phyloP scores from a whole-genome alignment of 2,113 vertebrate genomes.

The Mustela lutreola region DNA sequence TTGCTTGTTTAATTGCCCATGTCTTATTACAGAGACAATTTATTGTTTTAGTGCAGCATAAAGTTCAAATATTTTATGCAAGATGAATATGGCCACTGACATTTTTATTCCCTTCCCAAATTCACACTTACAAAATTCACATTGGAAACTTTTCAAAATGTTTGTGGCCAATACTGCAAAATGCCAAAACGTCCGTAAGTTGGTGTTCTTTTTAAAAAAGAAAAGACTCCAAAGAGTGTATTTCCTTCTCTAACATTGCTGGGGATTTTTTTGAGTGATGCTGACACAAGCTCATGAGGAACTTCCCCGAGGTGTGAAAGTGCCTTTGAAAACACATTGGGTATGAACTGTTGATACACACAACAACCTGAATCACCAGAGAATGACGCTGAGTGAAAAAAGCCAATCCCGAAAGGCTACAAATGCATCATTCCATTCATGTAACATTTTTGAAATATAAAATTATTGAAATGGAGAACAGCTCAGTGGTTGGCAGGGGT shows the following conservation, averaged over 20 bases:
- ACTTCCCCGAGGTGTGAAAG: neutral
- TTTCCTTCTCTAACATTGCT: neutral
- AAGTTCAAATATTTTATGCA: conserved; percentile 76
- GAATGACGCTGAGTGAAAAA: neutral
- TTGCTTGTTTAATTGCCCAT: conserved; percentile 74
- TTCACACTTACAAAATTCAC: conserved; percentile 3
- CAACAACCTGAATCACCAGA: neutral
- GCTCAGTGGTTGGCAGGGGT: neutral
- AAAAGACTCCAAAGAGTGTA: neutral
- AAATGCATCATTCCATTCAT: neutral
- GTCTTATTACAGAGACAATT: conserved; percentile 80
- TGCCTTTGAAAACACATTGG: neutral
- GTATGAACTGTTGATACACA: neutral
- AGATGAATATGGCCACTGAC: conserved; percentile 69
- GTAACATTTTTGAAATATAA: neutral
- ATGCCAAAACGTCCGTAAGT: neutral
- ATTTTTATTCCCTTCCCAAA: conserved; percentile 74
- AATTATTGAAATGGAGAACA: neutral
- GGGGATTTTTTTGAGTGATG: neutral
- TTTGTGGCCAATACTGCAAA: conserved; percentile 1
- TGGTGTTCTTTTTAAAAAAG: neutral
- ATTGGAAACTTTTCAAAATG: conserved; percentile 55
- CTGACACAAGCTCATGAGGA: neutral
- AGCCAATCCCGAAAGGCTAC: neutral
- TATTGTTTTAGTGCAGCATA: conserved; percentile 78